phyloP scores from a whole-genome alignment of 2,113 vertebrate genomes.

The Pseudopipra pipra region DNA sequence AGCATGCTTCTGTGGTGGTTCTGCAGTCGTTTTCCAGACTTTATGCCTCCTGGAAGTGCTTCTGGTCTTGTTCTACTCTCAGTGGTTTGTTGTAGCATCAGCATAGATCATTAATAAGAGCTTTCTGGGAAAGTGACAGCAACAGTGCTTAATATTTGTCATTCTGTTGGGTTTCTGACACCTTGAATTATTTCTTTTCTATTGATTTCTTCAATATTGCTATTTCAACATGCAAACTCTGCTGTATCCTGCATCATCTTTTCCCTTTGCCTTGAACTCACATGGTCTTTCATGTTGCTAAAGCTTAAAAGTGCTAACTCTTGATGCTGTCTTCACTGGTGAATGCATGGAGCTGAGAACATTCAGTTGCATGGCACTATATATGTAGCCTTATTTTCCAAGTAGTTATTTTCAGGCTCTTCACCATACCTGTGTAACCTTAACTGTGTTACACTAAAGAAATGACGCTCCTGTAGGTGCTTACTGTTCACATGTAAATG shows the following conservation, averaged over 20 bases:
- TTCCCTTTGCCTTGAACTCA: background rate
- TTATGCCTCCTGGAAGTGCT: background rate
- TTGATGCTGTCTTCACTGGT: background rate
- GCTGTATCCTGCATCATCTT: background rate
- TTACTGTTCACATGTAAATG: background rate
- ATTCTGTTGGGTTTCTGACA: background rate
- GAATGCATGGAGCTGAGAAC: background rate
- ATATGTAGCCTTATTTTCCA: background rate
- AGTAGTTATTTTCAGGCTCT: background rate
- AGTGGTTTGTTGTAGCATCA: background rate
- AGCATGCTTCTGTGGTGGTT: background rate
- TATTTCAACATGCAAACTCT: background rate
- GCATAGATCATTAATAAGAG: background rate
- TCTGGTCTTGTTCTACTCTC: background rate
- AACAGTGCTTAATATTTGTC: background rate
- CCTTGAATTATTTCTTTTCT: background rate
- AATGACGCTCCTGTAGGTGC: background rate
- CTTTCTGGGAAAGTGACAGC: background rate
- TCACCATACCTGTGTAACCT: background rate
- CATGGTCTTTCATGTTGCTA: background rate
- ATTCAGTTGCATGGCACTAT: background rate
- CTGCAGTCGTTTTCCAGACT: background rate
- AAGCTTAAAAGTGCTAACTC: background rate
- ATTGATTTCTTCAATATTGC: background rate
- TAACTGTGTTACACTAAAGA: background rate